A percentile compares a stretch with the other conserved stretches of the same genome.
Conservation (phyloP, 2,797 vertebrate genomes). For the Garrulus glandarius region DNA sequence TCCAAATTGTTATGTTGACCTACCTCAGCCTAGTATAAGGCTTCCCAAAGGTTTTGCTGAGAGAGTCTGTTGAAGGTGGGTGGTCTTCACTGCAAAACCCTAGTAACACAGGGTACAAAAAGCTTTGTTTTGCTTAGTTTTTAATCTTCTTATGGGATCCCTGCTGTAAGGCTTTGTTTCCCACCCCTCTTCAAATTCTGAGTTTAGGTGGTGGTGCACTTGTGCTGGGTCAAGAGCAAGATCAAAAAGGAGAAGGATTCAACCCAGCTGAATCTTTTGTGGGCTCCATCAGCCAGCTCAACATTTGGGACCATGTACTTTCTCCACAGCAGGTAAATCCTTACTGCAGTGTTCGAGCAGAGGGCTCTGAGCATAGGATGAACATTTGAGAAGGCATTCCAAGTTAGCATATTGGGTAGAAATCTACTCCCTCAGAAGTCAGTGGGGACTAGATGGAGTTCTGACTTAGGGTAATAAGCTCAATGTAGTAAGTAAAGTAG, state of each 20-base stretch:
- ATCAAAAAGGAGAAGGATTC: conserved; percentile 93
- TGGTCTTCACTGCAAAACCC: not conserved
- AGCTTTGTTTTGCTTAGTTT: not conserved
- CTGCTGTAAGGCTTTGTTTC: not conserved
- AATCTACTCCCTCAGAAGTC: not conserved
- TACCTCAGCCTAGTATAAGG: not conserved
- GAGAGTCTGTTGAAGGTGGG: not conserved
- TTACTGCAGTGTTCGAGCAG: conserved; percentile 26
- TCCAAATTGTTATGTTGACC: not conserved
- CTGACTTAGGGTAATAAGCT: not conserved
- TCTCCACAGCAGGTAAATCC: conserved; percentile 87
- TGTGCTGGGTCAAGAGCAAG: conserved; percentile 96
- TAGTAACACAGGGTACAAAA: not conserved
- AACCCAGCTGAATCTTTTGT: conserved; percentile 98
- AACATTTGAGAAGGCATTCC: not conserved
- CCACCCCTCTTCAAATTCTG: not conserved
- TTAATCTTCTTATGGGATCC: not conserved
- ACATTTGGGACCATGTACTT: conserved; percentile 93
- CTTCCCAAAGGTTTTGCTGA: not conserved
- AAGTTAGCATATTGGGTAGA: not conserved
- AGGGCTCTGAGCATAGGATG: not conserved
- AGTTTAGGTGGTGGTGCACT: conserved; percentile 88
- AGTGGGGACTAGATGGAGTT: not conserved
- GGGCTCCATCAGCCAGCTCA: conserved; percentile 95
- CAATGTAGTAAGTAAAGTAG: not conserved